phyloP scores from a whole-genome alignment of 2,888 invertebrate genomes.

The Synergus itoensis region DNA sequence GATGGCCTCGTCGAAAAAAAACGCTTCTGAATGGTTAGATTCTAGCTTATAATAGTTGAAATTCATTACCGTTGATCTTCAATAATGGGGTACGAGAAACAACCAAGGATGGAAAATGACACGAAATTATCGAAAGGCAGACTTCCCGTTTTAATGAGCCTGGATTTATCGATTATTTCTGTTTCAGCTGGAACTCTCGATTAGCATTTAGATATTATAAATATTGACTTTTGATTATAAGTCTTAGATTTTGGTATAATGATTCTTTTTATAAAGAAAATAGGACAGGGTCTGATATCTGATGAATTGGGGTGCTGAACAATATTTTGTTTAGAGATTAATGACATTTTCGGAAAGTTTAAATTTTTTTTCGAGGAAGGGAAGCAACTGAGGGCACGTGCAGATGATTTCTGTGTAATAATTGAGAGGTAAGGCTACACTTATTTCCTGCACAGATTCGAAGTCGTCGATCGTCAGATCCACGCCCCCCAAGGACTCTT shows the following conservation, averaged over 20 bases:
- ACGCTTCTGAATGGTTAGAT: conserved; percentile 44
- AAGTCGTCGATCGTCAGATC: conserved; percentile 51
- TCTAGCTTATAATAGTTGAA: conserved; percentile 60
- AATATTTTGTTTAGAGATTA: neutral
- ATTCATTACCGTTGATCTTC: conserved; percentile 58
- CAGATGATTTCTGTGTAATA: conserved; percentile 42
- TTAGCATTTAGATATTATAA: neutral
- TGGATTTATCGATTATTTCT: neutral
- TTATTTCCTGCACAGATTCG: conserved; percentile 58
- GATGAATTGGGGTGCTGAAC: too few species aligned
- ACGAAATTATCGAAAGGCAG: conserved; percentile 12
- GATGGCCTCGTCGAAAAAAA: conserved; percentile 60
- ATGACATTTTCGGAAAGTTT: neutral
- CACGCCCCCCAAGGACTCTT: conserved; percentile 60
- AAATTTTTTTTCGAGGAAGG: neutral
- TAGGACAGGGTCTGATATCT: neutral
- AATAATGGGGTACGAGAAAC: conserved; percentile 43
- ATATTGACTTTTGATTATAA: too few species aligned
- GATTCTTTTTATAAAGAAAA: neutral
- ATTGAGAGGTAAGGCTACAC: conserved; percentile 57
- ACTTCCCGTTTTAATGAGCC: neutral
- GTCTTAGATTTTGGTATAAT: neutral
- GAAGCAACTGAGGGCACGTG: neutral
- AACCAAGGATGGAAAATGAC: conserved; percentile 6
- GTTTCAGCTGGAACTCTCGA: neutral